These are phyloP conservation scores for Myxocyprinus asiaticus DNA, from an alignment of 2,113 vertebrate species.

Conservation along the genomic window DNA sequence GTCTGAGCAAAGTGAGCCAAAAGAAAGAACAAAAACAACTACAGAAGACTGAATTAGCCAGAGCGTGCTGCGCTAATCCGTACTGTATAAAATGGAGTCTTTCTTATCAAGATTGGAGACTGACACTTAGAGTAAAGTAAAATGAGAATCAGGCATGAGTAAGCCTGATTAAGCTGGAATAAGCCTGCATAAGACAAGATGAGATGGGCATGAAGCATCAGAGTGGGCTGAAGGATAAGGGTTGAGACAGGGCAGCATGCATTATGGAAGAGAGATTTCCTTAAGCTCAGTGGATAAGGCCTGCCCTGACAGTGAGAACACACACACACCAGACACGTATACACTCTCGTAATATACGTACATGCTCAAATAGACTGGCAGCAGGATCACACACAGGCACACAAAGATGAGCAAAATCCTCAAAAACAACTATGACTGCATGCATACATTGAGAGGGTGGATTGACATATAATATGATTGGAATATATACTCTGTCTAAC, in stretches of 20 bases:
- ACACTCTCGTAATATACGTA: conserved; percentile 43
- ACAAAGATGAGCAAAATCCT: conserved; percentile 9
- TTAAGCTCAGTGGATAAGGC: conserved; percentile 54
- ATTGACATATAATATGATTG: neutral
- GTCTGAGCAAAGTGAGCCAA: no score
- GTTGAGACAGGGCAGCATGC: conserved; percentile 68
- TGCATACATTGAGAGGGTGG: neutral
- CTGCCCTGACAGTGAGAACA: conserved; percentile 44
- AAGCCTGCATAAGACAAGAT: conserved; percentile 69
- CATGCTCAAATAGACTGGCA: neutral
- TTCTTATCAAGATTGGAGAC: conserved; percentile 54
- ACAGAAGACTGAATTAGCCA: conserved; percentile 39
- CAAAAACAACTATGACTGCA: conserved; percentile 19
- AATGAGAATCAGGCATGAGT: conserved; percentile 75
- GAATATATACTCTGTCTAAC: neutral
- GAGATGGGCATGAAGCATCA: conserved; percentile 63
- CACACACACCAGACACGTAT: conserved; percentile 37
- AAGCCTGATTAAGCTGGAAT: conserved; percentile 76
- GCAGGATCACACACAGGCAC: no score
- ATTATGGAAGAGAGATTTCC: conserved; percentile 72
- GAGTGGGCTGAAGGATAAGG: conserved; percentile 68
- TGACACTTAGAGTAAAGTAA: conserved; percentile 50
- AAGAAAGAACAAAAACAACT: conserved; percentile 20
- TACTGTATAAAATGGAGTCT: conserved; percentile 68
- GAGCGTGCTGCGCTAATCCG: conserved; percentile 49